Conservation (phyloP, 2,888 invertebrate species). For the Harpalus rufipes region DNA sequence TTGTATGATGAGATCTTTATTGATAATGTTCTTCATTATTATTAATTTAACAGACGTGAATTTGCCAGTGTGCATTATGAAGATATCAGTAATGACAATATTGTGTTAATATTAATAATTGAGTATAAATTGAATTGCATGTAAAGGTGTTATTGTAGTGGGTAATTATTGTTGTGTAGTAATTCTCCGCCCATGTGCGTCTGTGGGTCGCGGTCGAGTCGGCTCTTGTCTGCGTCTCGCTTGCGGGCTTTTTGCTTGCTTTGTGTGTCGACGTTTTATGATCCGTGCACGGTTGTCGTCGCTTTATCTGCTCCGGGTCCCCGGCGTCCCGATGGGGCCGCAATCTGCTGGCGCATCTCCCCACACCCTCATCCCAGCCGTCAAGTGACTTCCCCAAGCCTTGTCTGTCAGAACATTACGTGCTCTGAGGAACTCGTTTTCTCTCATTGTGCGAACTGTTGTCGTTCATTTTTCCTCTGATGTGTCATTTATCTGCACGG, state of each 20-base stretch:
- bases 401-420: constrained; percentile 47
- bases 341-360: constrained; percentile 61
- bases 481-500: constrained; percentile 56
- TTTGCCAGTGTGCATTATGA: no score
- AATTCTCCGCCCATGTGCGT: constrained; percentile 19
- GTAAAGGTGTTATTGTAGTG: not conserved
- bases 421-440: constrained; percentile 60
- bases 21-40: no score
- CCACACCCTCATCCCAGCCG: constrained; percentile 9
- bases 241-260: constrained; percentile 38
- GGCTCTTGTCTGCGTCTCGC: constrained; percentile 18
- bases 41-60: no score
- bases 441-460: constrained; percentile 62
- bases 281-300: constrained; percentile 61
- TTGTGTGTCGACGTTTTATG: constrained; percentile 62
- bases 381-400: constrained; percentile 36
- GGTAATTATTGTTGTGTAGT: not conserved
- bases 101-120: no score
- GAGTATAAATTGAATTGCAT: no score
- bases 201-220: not conserved
- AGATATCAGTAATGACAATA: constrained; percentile 2
- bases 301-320: constrained; percentile 57
- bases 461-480: constrained; percentile 58
- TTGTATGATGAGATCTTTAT: no score
- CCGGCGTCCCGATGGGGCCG: constrained; percentile 48